phyloP scores from a whole-genome alignment of 1,140 invertebrate genomes.

The Cryptotermes secundus region DNA sequence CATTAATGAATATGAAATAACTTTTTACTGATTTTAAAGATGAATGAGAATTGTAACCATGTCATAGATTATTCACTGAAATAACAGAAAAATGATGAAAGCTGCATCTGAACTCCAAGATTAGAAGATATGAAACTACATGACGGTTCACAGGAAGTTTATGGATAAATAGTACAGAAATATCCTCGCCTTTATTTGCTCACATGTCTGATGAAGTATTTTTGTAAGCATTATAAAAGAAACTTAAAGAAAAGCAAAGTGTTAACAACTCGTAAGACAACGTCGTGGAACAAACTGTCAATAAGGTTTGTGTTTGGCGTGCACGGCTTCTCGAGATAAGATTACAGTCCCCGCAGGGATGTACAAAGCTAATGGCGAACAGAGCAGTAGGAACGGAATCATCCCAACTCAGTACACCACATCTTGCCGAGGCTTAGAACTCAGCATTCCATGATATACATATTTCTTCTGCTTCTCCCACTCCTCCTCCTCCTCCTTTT shows the following conservation, averaged over 20 bases:
- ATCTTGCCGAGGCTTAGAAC: no score
- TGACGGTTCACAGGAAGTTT: neutral
- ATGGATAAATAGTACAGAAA: neutral
- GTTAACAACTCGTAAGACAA: constrained; percentile 17
- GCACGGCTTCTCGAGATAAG: neutral
- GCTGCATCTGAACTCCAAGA: neutral
- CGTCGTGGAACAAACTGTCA: neutral
- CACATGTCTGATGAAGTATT: neutral
- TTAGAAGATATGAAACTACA: neutral
- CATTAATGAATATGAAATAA: no score
- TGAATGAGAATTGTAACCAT: neutral
- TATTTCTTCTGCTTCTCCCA: no score
- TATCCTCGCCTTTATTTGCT: neutral
- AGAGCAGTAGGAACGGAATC: no score
- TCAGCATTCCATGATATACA: no score
- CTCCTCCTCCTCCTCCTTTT: no score
- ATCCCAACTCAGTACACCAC: no score
- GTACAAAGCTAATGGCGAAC: neutral
- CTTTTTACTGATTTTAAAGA: neutral
- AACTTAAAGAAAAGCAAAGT: constrained; percentile 5
- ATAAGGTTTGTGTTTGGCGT: neutral
- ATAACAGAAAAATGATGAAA: neutral
- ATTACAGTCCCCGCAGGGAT: neutral
- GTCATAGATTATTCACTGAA: neutral
- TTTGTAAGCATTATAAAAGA: neutral